A percentile compares a stretch with the other conserved stretches of the same genome.
phyloP scores from a whole-genome alignment of 2,113 vertebrate species.

The Macquaria ambigua region DNA sequence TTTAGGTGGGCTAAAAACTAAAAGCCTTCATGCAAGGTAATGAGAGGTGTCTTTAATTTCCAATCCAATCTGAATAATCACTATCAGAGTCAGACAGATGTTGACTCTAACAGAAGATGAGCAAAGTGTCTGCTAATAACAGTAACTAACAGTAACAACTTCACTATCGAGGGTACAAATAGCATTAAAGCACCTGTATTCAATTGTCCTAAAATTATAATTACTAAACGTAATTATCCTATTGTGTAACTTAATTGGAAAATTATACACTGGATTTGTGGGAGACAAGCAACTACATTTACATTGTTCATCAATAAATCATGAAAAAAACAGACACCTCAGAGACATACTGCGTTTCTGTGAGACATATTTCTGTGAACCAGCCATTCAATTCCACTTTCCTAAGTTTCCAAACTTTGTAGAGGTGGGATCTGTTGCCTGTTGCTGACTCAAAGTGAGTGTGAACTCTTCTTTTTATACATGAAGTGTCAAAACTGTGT shows the following conservation, averaged over 20 bases:
- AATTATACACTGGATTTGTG: neutral
- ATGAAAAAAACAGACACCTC: neutral
- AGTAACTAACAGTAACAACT: neutral
- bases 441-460: constrained; percentile 30
- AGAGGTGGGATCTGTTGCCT: constrained; percentile 3
- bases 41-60: neutral
- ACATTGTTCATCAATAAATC: neutral
- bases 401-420: constrained; percentile 17
- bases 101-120: neutral
- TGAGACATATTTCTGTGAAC: neutral
- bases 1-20: constrained; percentile 1
- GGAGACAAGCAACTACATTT: neutral
- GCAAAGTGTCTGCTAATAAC: constrained; percentile 6
- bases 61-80: neutral
- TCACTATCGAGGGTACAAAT: neutral
- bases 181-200: constrained; percentile 12
- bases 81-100: neutral
- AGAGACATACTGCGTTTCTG: neutral
- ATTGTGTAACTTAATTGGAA: neutral
- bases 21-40: constrained; percentile 9
- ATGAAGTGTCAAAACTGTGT: constrained; percentile 13
- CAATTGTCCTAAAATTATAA: neutral
- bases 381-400: neutral
- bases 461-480: constrained; percentile 51
- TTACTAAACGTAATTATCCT: neutral